Evolutionary conservation across 2,113 vertebrate genomes (phyloP), one percentile per base, ranked within the genome.

Genomic region (Zosterops hypoxanthus): DNA sequence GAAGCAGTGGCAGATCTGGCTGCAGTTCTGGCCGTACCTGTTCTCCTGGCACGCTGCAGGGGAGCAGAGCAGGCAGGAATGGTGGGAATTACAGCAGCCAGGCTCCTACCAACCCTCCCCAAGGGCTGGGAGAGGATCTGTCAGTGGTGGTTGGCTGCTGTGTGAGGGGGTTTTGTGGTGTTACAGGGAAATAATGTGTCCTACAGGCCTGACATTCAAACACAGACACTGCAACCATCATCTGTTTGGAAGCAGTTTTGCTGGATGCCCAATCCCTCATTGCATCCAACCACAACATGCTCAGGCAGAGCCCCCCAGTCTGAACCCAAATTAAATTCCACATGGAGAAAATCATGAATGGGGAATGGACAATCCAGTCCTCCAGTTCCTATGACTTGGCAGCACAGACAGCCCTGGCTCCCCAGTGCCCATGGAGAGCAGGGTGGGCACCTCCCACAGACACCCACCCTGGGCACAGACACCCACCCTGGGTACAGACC

Each of bases 1-100:
- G 87, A 90, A 97, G 76, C 99, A 99, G 65, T 31, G 16, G 65
- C 99, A 99, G 53, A 86, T 93, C 95, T 97, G 98, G 97, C 98
- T 98, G 98, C 99, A 99, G 92, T 97, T 97, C 42, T 97, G 95
- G 18, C 99, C 99, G 0, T 98, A 99, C 59, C 96, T 98, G 77
- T 97, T 97, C 31, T 97, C 73, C 3, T 93, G 98, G 97, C 99
- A 99, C 0, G 92, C 99, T 99, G 97, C 34, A 36, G 42, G 70
- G 61, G 79, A 70, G 69, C 63, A 70, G 29, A 82, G 96, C 59
- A 83, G 90, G 90, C 50, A 66, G 0, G 9, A n/a, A 20, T 10
- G 56, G 41, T 44, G 50, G 4, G 60, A 19, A 33, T 6, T 11
- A 1, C 60, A 7, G 22, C 66, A 31, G 64, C 8, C 84, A 52